A percentile compares a stretch with the other conserved stretches of the same genome.
These are phyloP conservation scores for Melopsittacus undulatus DNA, from an alignment of 2,797 vertebrate species.

Conservation along the genomic window DNA sequence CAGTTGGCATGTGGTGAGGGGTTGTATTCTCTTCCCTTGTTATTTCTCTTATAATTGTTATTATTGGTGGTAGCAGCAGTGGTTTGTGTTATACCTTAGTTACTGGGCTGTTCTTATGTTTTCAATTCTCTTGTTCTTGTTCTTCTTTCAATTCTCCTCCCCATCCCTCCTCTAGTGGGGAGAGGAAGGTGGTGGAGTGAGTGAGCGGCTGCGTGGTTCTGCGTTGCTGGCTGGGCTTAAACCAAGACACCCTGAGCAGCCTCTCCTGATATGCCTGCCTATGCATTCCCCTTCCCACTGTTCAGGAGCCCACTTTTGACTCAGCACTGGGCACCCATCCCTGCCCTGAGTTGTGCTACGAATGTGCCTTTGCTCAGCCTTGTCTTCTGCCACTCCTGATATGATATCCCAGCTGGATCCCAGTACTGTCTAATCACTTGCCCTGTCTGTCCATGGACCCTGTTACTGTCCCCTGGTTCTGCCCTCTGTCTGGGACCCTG, in stretches of 20 bases:
- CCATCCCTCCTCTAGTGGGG: too few relatives aligned
- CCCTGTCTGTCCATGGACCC: not conserved
- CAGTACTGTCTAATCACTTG: not conserved
- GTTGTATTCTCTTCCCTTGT: too few relatives aligned
- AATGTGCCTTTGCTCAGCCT: not conserved
- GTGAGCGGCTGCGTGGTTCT: too few relatives aligned
- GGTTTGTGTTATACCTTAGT: too few relatives aligned
- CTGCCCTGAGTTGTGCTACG: fast-evolving
- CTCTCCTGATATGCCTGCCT: not conserved
- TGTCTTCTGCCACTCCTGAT: not conserved
- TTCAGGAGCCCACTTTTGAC: not conserved
- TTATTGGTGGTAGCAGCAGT: too few relatives aligned
- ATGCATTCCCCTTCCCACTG: not conserved
- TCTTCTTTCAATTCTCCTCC: too few relatives aligned
- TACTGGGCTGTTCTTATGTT: too few relatives aligned
- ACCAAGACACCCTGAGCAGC: not conserved
- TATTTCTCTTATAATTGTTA: too few relatives aligned
- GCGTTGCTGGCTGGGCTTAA: too few relatives aligned
- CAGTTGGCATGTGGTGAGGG: too few relatives aligned
- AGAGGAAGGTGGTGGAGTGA: too few relatives aligned
- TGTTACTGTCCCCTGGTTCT: not conserved
- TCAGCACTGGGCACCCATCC: not conserved
- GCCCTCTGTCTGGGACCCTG: fast-evolving
- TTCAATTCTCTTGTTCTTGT: too few relatives aligned
- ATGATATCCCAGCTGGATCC: not conserved